These are phyloP conservation scores for Pilophorus perplexus DNA, from an alignment of 2,888 invertebrate genomes.

Conservation along the genomic window DNA sequence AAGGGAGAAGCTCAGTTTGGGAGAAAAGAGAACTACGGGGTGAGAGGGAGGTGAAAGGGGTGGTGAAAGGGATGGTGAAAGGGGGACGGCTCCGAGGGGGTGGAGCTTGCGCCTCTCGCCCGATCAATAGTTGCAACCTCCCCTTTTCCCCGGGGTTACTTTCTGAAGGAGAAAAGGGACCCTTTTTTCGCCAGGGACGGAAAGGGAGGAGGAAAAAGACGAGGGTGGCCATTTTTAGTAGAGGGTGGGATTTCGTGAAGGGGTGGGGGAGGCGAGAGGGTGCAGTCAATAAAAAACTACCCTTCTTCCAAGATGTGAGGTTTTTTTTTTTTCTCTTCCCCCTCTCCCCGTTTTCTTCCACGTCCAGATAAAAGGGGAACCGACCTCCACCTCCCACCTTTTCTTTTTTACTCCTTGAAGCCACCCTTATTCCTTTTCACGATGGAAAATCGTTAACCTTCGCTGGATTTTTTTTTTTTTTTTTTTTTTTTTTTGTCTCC, in stretches of 20 bases:
- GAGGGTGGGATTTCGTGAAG: conserved; percentile 3
- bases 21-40: background rate
- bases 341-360: background rate
- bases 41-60: background rate
- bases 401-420: background rate
- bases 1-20: background rate
- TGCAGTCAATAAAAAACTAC: conserved; percentile 27
- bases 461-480: too few species aligned
- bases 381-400: background rate
- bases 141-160: background rate
- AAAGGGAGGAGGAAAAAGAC: background rate
- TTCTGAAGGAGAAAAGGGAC: background rate
- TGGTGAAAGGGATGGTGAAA: background rate
- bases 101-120: conserved; percentile 30
- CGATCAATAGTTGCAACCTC: conserved; percentile 23
- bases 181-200: background rate
- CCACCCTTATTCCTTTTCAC: background rate
- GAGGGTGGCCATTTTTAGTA: conserved; percentile 29
- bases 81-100: background rate
- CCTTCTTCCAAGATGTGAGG: conserved; percentile 29
- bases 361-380: conserved; percentile 4
- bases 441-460: conserved; percentile 20
- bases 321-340: conserved; percentile 1
- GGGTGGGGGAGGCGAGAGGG: background rate
- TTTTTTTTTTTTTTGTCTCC: too few species aligned